Conservation (phyloP, 1,140 invertebrate genomes). For the Drosophila santomea region DNA sequence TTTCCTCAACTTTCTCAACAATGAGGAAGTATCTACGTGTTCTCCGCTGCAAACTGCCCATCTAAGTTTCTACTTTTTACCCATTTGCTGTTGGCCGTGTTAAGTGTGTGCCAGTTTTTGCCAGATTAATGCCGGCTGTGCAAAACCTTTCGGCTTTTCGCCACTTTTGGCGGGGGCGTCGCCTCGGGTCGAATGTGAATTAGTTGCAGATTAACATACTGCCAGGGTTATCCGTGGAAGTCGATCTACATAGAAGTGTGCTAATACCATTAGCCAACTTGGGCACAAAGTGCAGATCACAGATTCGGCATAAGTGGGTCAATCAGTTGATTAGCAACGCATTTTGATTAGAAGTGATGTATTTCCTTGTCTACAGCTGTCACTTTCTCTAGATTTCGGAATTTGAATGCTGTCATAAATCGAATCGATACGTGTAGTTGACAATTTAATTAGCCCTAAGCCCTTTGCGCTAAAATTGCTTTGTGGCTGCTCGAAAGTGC, state of each 20-base stretch:
- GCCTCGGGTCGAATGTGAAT: slow-evolving; percentile 37
- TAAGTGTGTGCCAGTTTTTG: slow-evolving; percentile 32
- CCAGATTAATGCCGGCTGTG: slow-evolving; percentile 10
- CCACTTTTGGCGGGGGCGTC: slow-evolving; percentile 21
- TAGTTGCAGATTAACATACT: slow-evolving; percentile 40
- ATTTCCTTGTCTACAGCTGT: too few relatives aligned
- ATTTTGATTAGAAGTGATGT: too few relatives aligned
- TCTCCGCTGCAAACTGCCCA: slow-evolving; percentile 19
- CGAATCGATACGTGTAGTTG: slow-evolving; percentile 58
- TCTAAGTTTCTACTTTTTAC: slow-evolving; percentile 16
- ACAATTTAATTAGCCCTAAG: slow-evolving; percentile 76
- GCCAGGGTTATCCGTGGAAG: slow-evolving; percentile 42
- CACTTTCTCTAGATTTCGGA: too few relatives aligned
- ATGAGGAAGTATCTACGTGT: slow-evolving; percentile 39
- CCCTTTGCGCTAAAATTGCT: slow-evolving; percentile 54
- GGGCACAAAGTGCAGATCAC: slow-evolving; percentile 17
- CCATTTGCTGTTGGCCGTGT: slow-evolving; percentile 6
- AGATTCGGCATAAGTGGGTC: slow-evolving; percentile 8
- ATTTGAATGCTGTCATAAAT: slow-evolving; percentile 27
- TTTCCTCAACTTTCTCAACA: slow-evolving; percentile 38
- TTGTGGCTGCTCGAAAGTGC: slow-evolving; percentile 33
- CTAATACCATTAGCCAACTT: slow-evolving; percentile 34
- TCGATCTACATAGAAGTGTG: slow-evolving; percentile 28
- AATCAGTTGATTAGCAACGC: too few relatives aligned
- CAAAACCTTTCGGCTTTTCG: slow-evolving; percentile 31